These are phyloP conservation scores for Synanceia verrucosa DNA, from an alignment of 2,797 vertebrate genomes.

Conservation along the genomic window DNA sequence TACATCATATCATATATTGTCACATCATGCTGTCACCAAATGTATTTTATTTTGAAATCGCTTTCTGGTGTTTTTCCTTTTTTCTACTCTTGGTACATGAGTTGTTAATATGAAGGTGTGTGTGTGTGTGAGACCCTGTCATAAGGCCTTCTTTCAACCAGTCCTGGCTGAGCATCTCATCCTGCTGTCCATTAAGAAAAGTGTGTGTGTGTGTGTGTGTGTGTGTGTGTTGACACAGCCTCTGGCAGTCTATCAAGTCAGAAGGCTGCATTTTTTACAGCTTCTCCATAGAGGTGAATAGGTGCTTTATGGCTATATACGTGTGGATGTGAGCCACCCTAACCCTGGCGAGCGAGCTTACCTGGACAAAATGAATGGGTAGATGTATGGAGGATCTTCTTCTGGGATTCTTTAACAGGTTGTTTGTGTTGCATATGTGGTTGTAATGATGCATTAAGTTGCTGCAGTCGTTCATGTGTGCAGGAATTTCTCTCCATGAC, in stretches of 20 bases:
- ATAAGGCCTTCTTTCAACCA: slow-evolving; percentile 73
- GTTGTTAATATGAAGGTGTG: slow-evolving; percentile 2
- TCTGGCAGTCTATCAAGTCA: slow-evolving; percentile 65
- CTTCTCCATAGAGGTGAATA: slow-evolving; percentile 68
- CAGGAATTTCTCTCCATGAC: background rate
- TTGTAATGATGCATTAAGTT: background rate
- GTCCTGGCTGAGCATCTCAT: slow-evolving; percentile 54
- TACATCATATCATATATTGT: too few relatives aligned
- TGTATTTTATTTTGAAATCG: background rate
- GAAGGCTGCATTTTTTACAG: slow-evolving; percentile 51
- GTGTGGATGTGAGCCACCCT: slow-evolving; percentile 16
- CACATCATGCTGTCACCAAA: background rate
- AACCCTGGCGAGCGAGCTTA: background rate
- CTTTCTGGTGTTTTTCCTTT: background rate
- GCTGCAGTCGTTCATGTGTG: background rate
- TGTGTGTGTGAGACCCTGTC: slow-evolving; percentile 22
- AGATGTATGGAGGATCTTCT: background rate
- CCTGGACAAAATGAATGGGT: slow-evolving; percentile 1
- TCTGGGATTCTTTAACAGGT: background rate
- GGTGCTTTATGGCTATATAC: slow-evolving; percentile 66
- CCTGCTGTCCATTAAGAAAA: slow-evolving; percentile 47
- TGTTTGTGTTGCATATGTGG: background rate
- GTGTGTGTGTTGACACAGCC: slow-evolving; percentile 71
- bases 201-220: slow-evolving; percentile 13
- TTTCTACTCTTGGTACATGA: background rate